Conservation (phyloP, 2,888 invertebrate species). For the Mycalesis mineus region DNA sequence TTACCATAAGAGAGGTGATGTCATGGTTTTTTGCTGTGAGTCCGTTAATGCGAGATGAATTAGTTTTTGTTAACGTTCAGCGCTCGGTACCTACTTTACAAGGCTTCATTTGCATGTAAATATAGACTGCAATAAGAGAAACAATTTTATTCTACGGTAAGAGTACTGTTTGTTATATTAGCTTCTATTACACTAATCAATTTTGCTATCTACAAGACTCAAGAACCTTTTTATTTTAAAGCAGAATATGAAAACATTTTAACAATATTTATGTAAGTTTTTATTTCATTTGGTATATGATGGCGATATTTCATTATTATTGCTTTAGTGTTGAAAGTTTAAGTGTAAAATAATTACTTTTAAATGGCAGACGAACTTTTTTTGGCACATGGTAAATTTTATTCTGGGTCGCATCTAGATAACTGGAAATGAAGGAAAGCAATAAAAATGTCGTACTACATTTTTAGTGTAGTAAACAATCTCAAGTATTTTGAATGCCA, state of each 20-base stretch:
- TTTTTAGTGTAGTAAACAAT: neutral
- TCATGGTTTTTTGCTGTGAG: constrained; percentile 62
- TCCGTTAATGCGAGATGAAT: constrained; percentile 60
- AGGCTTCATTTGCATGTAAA: constrained; percentile 56
- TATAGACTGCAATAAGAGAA: constrained; percentile 30
- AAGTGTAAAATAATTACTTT: neutral
- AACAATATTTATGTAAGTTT: no score
- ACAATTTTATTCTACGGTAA: constrained; percentile 4
- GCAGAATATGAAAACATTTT: no score
- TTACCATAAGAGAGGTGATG: constrained; percentile 48
- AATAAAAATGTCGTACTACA: constrained; percentile 6
- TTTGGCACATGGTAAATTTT: constrained; percentile 50
- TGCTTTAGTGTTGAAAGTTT: no score
- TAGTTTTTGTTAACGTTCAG: constrained; percentile 61
- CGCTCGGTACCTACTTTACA: constrained; percentile 54
- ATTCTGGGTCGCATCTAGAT: constrained; percentile 50
- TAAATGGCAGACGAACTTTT: constrained; percentile 46
- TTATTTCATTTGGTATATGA: no score
- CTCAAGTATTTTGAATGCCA: constrained; percentile 30
- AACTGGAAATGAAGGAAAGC: constrained; percentile 45
- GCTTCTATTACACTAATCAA: neutral
- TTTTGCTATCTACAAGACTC: constrained; percentile 8
- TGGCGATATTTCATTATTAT: no score
- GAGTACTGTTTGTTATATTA: constrained; percentile 35
- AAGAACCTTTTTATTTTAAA: no score